These are phyloP conservation scores for Scaptomyza graminum DNA, from an alignment of 1,140 invertebrate genomes.

Conservation along the genomic window DNA sequence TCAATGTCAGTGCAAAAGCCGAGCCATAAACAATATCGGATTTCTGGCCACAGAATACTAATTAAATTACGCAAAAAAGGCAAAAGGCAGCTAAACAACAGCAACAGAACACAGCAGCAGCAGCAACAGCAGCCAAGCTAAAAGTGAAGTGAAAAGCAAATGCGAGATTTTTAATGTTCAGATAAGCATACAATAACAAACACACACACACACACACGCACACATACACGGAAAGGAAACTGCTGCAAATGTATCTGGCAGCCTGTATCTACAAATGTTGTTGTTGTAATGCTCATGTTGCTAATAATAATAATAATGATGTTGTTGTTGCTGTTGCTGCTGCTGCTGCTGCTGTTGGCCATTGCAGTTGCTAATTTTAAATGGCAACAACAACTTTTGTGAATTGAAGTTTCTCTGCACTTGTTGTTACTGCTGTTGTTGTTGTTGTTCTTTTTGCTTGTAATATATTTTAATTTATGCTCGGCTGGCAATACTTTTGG, in stretches of 20 bases:
- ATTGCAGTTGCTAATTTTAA: slow-evolving; percentile 67
- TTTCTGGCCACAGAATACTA: slow-evolving; percentile 81
- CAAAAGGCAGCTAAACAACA: slow-evolving; percentile 28
- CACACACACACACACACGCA: neutral
- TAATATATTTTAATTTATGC: slow-evolving; percentile 80
- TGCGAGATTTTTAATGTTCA: slow-evolving; percentile 49
- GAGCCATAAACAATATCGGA: slow-evolving; percentile 81
- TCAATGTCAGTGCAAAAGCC: slow-evolving; percentile 78
- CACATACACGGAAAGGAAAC: slow-evolving; percentile 28
- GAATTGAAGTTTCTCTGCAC: slow-evolving; percentile 37
- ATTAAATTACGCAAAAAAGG: slow-evolving; percentile 79
- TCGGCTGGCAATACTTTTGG: slow-evolving; percentile 74
- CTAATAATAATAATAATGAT: slow-evolving; percentile 49
- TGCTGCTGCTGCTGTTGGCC: slow-evolving; percentile 24
- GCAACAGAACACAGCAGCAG: slow-evolving; percentile 18
- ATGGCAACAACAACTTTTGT: slow-evolving; percentile 49
- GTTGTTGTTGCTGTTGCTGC: slow-evolving; percentile 25
- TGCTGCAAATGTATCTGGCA: slow-evolving; percentile 39
- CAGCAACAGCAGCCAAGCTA: slow-evolving; percentile 22
- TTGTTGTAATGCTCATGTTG: slow-evolving; percentile 41
- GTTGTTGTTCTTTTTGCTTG: slow-evolving; percentile 37
- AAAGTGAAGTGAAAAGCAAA: slow-evolving; percentile 53
- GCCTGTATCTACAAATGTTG: slow-evolving; percentile 6
- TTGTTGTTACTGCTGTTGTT: slow-evolving; percentile 12
- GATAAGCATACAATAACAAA: slow-evolving; percentile 43